Evolutionary conservation across 2,797 vertebrate genomes (phyloP).

Genomic region (Percopsis omiscomaycus): DNA sequence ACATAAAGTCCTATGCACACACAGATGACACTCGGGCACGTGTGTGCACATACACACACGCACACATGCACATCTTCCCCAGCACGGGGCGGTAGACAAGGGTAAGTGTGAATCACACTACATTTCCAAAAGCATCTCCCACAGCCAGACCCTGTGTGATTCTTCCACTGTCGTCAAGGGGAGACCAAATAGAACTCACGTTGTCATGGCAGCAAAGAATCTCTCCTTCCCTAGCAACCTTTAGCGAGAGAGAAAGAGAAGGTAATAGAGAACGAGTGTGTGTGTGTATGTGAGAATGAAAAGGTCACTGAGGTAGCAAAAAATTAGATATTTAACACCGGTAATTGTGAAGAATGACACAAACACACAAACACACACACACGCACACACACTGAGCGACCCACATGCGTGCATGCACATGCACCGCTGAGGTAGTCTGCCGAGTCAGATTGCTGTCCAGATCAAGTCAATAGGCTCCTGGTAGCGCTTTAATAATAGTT

Average conservation of each 20-base stretch:
- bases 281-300: slow-evolving; percentile 27
- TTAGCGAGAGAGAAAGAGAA: slow-evolving; percentile 27
- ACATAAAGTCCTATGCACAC: slow-evolving; percentile 5
- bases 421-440: too few relatives aligned
- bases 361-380: background rate
- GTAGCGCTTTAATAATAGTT: too few relatives aligned
- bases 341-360: slow-evolving; percentile 22
- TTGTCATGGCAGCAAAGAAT: slow-evolving; percentile 73
- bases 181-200: slow-evolving; percentile 53
- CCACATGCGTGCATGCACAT: background rate
- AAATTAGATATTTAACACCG: slow-evolving; percentile 31
- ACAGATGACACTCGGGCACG: background rate
- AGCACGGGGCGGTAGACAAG: background rate
- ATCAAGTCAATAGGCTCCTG: too few relatives aligned
- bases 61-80: too few relatives aligned
- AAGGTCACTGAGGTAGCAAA: slow-evolving; percentile 25
- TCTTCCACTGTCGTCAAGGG: slow-evolving; percentile 48
- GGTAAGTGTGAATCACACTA: slow-evolving; percentile 32
- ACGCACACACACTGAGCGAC: background rate
- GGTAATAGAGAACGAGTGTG: background rate
- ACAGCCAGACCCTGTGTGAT: slow-evolving; percentile 24
- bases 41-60: background rate
- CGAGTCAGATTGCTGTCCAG: too few relatives aligned
- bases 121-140: slow-evolving; percentile 28
- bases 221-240: slow-evolving; percentile 62